Conservation (phyloP, 2,797 vertebrate species). For the Brachyrhaphis roseni region DNA sequence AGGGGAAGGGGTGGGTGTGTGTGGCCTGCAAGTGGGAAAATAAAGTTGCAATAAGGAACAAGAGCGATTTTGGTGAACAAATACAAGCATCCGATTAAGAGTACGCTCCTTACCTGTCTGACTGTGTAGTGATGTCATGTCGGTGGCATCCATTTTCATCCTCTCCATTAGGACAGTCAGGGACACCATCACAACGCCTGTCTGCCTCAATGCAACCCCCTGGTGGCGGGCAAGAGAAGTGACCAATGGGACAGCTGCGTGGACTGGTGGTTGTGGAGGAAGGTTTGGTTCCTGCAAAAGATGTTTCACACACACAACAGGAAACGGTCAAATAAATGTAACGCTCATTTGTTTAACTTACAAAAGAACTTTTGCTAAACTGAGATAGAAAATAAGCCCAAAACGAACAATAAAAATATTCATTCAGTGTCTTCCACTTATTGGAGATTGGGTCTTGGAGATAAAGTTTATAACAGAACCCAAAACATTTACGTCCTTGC, state of each 20-base stretch:
- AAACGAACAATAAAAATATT: not conserved
- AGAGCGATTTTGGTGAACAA: not conserved
- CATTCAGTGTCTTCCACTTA: not conserved
- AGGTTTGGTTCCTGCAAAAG: conserved; percentile 63
- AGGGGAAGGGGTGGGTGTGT: conserved; percentile 71
- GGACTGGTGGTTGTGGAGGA: conserved; percentile 60
- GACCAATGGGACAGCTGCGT: conserved; percentile 72
- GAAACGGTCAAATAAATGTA: not conserved
- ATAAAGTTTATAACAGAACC: not conserved
- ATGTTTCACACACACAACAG: not conserved
- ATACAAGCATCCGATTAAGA: not conserved
- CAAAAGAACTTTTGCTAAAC: not conserved
- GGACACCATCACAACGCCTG: conserved; percentile 78
- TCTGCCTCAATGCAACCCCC: conserved; percentile 75
- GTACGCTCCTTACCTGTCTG: conserved; percentile 57
- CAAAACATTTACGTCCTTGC: not conserved
- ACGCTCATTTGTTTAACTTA: not conserved
- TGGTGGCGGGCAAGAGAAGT: conserved; percentile 82
- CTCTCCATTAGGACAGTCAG: conserved; percentile 81
- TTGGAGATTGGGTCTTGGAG: not conserved
- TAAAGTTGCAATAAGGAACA: not conserved
- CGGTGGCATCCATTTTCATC: conserved; percentile 82
- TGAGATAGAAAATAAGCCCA: not conserved
- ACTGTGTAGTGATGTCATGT: conserved; percentile 37
- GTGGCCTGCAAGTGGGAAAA: conserved; percentile 44